Conservation (phyloP, 2,113 vertebrate genomes). For the Cyanoderma ruficeps region DNA sequence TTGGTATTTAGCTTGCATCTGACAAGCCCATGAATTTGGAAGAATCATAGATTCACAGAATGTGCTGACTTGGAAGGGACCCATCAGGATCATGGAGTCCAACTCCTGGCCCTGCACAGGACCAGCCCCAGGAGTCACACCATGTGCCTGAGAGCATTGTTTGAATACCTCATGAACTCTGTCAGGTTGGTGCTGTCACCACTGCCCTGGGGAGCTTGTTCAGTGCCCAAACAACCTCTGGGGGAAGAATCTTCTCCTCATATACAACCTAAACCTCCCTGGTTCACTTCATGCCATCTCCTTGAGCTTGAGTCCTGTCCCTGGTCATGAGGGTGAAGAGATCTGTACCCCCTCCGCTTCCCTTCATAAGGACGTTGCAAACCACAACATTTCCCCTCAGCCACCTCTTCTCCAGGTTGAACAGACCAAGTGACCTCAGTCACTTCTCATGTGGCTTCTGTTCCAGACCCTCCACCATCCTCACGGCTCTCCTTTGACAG, state of each 20-base stretch:
- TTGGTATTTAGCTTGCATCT: background rate
- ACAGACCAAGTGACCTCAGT: background rate
- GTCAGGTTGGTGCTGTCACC: background rate
- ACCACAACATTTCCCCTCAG: fast-evolving
- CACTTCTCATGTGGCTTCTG: fast-evolving
- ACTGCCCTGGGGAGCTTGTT: background rate
- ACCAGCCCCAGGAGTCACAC: background rate
- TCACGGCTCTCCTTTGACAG: background rate
- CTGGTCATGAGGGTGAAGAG: background rate
- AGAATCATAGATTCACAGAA: background rate
- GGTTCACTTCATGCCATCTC: background rate
- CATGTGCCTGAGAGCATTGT: fast-evolving
- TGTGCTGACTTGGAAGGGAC: background rate
- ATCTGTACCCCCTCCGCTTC: fast-evolving
- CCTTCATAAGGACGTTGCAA: fast-evolving
- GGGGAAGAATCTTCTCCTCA: background rate
- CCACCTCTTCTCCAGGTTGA: background rate
- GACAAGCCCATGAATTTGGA: background rate
- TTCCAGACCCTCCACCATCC: background rate
- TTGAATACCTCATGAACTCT: fast-evolving
- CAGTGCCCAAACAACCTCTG: background rate
- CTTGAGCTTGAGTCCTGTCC: fast-evolving
- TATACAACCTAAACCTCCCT: background rate
- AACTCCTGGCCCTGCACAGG: fast-evolving
- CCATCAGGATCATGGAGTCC: fast-evolving